Evolutionary conservation across 2,797 vertebrate genomes (phyloP).

Genomic region (Coregonus ussuriensis): DNA sequence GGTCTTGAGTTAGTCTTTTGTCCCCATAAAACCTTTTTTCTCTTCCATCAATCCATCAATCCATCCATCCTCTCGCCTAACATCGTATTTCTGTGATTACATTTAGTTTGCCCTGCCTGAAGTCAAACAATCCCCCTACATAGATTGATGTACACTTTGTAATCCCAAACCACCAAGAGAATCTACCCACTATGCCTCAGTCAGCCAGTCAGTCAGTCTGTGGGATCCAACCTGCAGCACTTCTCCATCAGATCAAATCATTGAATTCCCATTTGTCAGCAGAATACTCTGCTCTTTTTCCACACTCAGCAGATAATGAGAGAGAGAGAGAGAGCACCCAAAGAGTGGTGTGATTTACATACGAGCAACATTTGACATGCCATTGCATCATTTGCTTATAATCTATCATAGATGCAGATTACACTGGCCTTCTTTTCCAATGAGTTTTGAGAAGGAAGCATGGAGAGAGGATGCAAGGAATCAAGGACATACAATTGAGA

Average conservation of each 20-base stretch:
- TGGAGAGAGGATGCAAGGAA: neutral
- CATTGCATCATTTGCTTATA: neutral
- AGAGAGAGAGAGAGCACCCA: neutral
- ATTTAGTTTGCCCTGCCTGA: too few species aligned
- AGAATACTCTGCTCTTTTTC: slow-evolving; percentile 36
- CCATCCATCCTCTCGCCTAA: neutral
- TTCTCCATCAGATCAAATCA: slow-evolving; percentile 57
- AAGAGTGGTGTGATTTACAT: neutral
- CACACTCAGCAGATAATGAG: slow-evolving; percentile 38
- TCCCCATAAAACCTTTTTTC: neutral
- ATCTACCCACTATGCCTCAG: neutral
- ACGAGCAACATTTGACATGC: neutral
- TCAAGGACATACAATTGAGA: slow-evolving; percentile 6
- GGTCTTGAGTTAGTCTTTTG: too few species aligned
- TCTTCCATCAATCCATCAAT: neutral
- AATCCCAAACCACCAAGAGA: neutral
- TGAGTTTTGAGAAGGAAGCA: neutral
- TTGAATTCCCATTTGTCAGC: slow-evolving; percentile 62
- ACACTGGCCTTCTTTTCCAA: neutral
- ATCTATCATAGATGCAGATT: neutral
- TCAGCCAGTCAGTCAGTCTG: neutral
- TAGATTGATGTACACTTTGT: neutral
- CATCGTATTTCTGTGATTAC: too few species aligned
- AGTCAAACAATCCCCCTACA: neutral
- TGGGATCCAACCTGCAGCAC: neutral